phyloP scores from a whole-genome alignment of 2,888 invertebrate species.

The Amphipoea lucens region DNA sequence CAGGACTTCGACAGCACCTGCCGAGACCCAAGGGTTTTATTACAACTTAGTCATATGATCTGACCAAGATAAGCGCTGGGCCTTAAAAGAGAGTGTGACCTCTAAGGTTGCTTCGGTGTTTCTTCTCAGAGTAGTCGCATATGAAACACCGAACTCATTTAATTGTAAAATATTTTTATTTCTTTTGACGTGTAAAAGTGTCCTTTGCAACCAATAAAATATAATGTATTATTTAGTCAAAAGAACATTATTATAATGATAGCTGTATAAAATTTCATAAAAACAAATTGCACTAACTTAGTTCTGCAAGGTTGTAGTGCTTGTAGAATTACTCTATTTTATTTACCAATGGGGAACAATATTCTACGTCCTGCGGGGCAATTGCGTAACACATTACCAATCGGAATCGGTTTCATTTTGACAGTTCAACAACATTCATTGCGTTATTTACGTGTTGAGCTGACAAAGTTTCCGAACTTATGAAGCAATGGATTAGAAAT shows the following conservation, averaged over 20 bases:
- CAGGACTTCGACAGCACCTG: constrained; percentile 98
- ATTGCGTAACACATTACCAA: too few species aligned
- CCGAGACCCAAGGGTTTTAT: not conserved
- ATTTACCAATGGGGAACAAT: too few species aligned
- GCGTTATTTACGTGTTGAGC: too few species aligned
- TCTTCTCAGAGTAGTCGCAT: not conserved
- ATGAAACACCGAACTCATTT: not conserved
- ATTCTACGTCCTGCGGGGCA: not conserved
- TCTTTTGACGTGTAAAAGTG: not conserved
- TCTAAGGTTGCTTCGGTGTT: not conserved
- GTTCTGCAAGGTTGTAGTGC: not conserved
- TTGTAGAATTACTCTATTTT: too few species aligned
- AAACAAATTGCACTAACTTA: not conserved
- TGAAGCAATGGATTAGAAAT: too few species aligned
- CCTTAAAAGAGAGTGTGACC: not conserved
- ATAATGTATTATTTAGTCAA: not conserved
- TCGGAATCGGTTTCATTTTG: too few species aligned
- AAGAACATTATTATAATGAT: too few species aligned
- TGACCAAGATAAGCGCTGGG: too few species aligned
- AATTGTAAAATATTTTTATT: not conserved
- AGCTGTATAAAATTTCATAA: too few species aligned
- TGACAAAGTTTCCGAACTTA: too few species aligned
- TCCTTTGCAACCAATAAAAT: not conserved
- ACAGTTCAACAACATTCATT: too few species aligned
- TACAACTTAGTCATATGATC: not conserved